Conservation (phyloP, 2,888 invertebrate genomes). For the Polydrusus cervinus region DNA sequence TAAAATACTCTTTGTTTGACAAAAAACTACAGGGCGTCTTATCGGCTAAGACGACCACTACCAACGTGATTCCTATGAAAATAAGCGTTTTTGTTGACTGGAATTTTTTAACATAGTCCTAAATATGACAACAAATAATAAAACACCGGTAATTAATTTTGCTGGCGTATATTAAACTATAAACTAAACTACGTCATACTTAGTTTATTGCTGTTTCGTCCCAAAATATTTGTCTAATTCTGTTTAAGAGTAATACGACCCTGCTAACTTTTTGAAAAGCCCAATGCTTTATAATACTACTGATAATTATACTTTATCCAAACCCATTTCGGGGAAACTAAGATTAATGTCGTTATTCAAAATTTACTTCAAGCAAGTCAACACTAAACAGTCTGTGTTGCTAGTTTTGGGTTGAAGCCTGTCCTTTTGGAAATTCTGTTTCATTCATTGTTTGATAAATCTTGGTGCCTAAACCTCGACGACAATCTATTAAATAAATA, state of each 20-base stretch:
- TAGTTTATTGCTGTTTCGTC: too few species aligned
- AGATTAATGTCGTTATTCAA: slow-evolving; percentile 16
- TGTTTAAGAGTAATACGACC: not conserved
- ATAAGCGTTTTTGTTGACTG: too few species aligned
- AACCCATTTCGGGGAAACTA: slow-evolving; percentile 10
- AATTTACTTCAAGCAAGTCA: slow-evolving; percentile 20
- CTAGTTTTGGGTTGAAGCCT: slow-evolving; percentile 18
- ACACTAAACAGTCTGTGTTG: slow-evolving; percentile 20
- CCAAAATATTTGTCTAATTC: too few species aligned
- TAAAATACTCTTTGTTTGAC: too few species aligned
- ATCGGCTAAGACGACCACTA: too few species aligned
- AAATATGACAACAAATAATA: too few species aligned
- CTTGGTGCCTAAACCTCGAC: slow-evolving; percentile 7
- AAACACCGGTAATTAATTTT: too few species aligned
- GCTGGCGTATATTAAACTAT: too few species aligned
- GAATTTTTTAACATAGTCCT: too few species aligned
- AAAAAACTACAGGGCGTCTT: too few species aligned
- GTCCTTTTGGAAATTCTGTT: slow-evolving; percentile 13
- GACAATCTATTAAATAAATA: slow-evolving; percentile 11
- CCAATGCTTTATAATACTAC: not conserved
- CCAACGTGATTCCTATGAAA: too few species aligned
- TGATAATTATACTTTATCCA: slow-evolving; percentile 14
- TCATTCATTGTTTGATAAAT: slow-evolving; percentile 15
- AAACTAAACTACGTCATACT: too few species aligned
- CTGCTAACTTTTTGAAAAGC: slow-evolving; percentile 8